Percentiles rank a stretch among this genome's conserved stretches.
These are phyloP conservation scores for Echinometra lucunter DNA, from an alignment of 53 echinoderm and acorn worm genomes.

Conservation along the genomic window DNA sequence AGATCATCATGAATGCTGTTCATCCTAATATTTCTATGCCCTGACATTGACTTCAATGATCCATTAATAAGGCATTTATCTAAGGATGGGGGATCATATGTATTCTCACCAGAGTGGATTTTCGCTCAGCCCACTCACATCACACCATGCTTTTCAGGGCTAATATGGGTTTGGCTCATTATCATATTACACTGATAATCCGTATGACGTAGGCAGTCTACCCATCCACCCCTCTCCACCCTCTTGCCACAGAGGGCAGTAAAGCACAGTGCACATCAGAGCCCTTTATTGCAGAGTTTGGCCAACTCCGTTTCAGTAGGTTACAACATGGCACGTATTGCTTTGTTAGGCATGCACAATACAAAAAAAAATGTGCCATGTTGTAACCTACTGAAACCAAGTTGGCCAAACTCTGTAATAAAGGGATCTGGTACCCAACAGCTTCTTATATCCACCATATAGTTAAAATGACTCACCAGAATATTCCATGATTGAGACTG, in stretches of 20 bases:
- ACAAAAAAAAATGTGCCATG: too few relatives aligned
- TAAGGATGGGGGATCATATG: conserved; percentile 5
- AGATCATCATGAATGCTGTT: not conserved
- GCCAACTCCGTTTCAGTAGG: too few relatives aligned
- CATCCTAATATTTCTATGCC: not conserved
- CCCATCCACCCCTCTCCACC: conserved; percentile 24
- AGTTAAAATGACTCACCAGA: too few relatives aligned
- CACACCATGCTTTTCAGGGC: not conserved
- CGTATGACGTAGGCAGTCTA: conserved; percentile 40
- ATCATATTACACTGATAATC: conserved; percentile 61
- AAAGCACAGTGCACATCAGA: conserved; percentile 29
- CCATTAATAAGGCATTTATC: not conserved
- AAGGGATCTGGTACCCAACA: too few relatives aligned
- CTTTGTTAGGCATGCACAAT: too few relatives aligned
- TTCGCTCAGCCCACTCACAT: conserved; percentile 11
- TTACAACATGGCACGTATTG: too few relatives aligned
- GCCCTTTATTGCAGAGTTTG: too few relatives aligned
- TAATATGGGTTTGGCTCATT: conserved; percentile 64
- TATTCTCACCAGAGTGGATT: conserved; percentile 14
- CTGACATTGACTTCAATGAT: not conserved
- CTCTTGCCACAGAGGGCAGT: conserved; percentile 43
- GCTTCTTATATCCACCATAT: too few relatives aligned
- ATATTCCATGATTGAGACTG: too few relatives aligned
- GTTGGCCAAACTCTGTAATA: too few relatives aligned
- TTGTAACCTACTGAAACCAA: too few relatives aligned